Evolutionary conservation across 2,113 vertebrate species (phyloP).

Genomic region (Mustelus asterias): DNA sequence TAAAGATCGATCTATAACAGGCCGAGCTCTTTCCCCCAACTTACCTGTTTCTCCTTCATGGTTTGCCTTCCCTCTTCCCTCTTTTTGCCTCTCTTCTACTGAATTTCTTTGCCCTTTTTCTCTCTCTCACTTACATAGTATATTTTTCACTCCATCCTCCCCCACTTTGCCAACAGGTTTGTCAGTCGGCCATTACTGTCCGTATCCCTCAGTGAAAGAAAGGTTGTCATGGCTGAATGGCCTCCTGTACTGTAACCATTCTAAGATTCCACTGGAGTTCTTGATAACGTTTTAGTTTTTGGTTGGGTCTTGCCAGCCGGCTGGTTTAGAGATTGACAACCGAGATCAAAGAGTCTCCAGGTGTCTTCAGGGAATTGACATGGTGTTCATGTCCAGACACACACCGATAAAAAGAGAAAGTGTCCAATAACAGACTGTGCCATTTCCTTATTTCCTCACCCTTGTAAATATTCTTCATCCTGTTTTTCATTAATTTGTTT

Average conservation of each 20-base stretch:
- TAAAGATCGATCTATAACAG: not conserved
- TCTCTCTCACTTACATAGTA: not conserved
- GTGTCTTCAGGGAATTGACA: not conserved
- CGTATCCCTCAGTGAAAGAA: not conserved
- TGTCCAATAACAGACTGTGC: not conserved
- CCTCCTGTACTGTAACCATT: too few relatives aligned
- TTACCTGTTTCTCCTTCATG: not conserved
- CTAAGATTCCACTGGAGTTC: not conserved
- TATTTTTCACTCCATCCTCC: not conserved
- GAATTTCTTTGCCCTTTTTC: not conserved
- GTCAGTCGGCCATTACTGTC: not conserved
- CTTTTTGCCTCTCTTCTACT: not conserved
- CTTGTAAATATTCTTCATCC: not conserved
- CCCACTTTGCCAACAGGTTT: not conserved
- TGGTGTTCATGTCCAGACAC: too few relatives aligned
- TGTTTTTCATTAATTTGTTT: not conserved
- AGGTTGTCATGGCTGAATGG: not conserved
- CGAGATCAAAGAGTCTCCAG: not conserved
- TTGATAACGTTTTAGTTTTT: not conserved
- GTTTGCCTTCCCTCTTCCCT: not conserved
- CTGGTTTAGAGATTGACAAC: not conserved
- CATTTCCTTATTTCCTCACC: not conserved
- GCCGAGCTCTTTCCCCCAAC: not conserved
- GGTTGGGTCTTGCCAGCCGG: not conserved
- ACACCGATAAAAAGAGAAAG: not conserved